phyloP scores from a whole-genome alignment of 2,888 invertebrate genomes.

The Kuschelorhynchus macadamiae region DNA sequence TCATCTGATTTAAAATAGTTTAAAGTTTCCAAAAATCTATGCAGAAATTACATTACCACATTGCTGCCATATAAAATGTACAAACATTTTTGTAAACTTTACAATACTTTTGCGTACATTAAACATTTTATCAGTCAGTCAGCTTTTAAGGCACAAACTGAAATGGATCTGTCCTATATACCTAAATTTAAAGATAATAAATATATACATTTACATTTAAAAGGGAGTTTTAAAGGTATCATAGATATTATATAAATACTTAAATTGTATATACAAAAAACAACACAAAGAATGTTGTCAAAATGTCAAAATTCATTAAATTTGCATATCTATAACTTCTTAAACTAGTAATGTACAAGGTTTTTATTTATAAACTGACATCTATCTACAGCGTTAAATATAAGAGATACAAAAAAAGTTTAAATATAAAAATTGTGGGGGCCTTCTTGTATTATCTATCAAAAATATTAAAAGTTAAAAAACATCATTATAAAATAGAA shows the following conservation, averaged over 20 bases:
- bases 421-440: too few species aligned
- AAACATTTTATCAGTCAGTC: constrained; percentile 30
- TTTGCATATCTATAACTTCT: too few species aligned
- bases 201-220: constrained; percentile 40
- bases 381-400: too few species aligned
- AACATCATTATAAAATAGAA: too few species aligned
- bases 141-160: constrained; percentile 34
- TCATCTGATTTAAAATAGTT: constrained; percentile 14
- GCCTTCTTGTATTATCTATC: too few species aligned
- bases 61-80: not conserved
- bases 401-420: too few species aligned
- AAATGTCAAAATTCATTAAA: constrained; percentile 20
- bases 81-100: constrained; percentile 7
- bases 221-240: constrained; percentile 26
- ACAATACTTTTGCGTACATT: constrained; percentile 12
- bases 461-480: too few species aligned
- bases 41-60: not conserved
- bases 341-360: too few species aligned
- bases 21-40: constrained; percentile 9
- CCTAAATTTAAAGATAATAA: constrained; percentile 28
- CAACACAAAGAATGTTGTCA: constrained; percentile 23
- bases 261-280: constrained; percentile 35
- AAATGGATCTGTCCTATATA: constrained; percentile 25
- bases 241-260: constrained; percentile 38
- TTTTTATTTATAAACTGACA: too few species aligned